These are phyloP conservation scores for Pyrrhia umbra DNA, from an alignment of 2,888 invertebrate species.

Conservation along the genomic window DNA sequence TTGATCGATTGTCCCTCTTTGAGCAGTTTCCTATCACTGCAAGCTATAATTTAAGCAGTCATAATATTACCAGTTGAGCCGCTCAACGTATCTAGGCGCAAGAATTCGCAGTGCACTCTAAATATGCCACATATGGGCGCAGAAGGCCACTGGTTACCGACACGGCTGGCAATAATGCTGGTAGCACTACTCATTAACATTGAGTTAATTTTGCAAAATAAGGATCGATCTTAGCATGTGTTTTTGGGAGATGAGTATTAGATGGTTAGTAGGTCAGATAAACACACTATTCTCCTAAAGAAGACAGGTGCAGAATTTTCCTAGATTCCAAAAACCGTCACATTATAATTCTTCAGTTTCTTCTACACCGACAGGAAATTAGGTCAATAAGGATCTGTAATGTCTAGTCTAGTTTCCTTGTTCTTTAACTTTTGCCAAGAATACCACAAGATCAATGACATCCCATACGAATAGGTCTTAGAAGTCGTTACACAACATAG, in stretches of 20 bases:
- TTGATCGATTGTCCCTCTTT: not conserved
- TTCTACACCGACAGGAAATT: not conserved
- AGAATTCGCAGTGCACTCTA: slow-evolving; percentile 62
- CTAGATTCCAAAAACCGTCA: too few species aligned
- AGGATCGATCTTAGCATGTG: slow-evolving; percentile 25
- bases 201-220: slow-evolving; percentile 49
- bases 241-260: slow-evolving; percentile 22
- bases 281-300: not conserved
- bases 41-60: not conserved
- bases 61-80: slow-evolving; percentile 29
- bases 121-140: slow-evolving; percentile 64
- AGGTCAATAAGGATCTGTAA: not conserved
- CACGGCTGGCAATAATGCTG: slow-evolving; percentile 46
- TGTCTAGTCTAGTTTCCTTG: not conserved
- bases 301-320: not conserved
- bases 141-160: slow-evolving; percentile 57
- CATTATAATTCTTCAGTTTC: not conserved
- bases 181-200: slow-evolving; percentile 54
- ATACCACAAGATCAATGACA: not conserved
- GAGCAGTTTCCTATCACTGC: not conserved
- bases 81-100: slow-evolving; percentile 52
- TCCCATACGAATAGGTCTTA: not conserved
- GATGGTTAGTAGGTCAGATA: not conserved
- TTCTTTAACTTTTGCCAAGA: not conserved
- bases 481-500: not conserved